Conservation (phyloP, 2,113 vertebrate genomes). For the Malurus cyaneus region DNA sequence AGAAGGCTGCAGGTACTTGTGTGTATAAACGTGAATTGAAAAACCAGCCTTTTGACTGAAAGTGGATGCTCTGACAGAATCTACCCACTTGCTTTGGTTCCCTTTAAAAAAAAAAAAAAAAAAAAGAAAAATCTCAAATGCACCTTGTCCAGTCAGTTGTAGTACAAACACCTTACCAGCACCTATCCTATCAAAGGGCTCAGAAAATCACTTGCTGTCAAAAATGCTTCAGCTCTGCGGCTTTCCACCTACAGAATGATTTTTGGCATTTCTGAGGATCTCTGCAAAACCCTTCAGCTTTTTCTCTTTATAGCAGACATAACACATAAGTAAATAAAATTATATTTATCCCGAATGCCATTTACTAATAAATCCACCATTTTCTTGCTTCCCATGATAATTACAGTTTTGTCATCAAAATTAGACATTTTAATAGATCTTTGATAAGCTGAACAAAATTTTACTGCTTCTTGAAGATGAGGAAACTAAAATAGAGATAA, state of each 20-base stretch:
- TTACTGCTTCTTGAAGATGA: neutral
- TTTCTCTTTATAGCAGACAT: neutral
- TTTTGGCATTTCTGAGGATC: neutral
- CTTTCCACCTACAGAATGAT: neutral
- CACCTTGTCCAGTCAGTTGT: neutral
- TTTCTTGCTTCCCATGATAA: neutral
- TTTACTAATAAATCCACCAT: neutral
- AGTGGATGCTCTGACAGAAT: neutral
- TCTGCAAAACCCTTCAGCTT: neutral
- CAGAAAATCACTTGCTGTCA: neutral
- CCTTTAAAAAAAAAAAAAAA: neutral
- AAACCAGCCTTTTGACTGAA: neutral
- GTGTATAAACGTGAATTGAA: neutral
- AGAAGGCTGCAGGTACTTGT: rapidly evolving
- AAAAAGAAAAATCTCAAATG: neutral
- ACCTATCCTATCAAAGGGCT: no score
- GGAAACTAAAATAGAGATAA: neutral
- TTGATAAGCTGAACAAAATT: neutral
- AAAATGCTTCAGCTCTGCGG: neutral
- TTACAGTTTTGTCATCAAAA: neutral
- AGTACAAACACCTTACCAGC: neutral
- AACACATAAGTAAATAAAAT: neutral
- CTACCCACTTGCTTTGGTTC: neutral
- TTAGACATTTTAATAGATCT: neutral
- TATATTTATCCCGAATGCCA: neutral